Evolutionary conservation across 2,113 vertebrate genomes (phyloP).

Genomic region (Dromas ardeola): DNA sequence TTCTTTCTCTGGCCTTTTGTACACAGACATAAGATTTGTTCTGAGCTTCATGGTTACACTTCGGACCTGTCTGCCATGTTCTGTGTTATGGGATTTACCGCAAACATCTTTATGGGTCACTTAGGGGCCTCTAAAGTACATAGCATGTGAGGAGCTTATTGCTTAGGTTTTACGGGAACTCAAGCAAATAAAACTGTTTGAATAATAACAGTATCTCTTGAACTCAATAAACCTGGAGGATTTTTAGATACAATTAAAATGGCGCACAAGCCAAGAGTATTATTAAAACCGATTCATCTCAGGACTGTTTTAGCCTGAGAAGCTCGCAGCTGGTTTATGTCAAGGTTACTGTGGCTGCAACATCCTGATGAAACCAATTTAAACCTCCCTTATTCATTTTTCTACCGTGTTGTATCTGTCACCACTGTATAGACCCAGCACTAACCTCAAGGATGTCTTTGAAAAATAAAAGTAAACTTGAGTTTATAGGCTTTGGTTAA

Average conservation of each 20-base stretch:
- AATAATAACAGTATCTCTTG: conserved; percentile 51
- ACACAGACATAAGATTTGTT: background rate
- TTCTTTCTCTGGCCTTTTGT: background rate
- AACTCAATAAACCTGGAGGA: conserved; percentile 46
- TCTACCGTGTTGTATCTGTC: background rate
- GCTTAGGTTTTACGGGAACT: conserved; percentile 42
- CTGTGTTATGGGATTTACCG: background rate
- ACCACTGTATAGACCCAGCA: background rate
- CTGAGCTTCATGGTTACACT: background rate
- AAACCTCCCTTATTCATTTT: conserved; percentile 53
- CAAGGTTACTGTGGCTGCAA: conserved; percentile 48
- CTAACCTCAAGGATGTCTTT: background rate
- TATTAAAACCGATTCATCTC: conserved; percentile 46
- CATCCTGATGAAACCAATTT: conserved; percentile 46
- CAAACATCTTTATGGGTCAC: background rate
- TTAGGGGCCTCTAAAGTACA: conserved; percentile 25
- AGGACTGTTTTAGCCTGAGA: conserved; percentile 26
- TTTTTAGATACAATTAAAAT: conserved; percentile 22
- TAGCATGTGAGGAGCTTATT: conserved; percentile 38
- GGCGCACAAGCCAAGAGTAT: background rate
- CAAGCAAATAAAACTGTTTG: conserved; percentile 59
- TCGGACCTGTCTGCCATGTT: background rate
- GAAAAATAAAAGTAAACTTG: background rate
- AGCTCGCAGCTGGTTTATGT: conserved; percentile 66
- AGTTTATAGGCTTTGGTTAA: background rate